These are phyloP conservation scores for Esox masquinongy DNA, from an alignment of 2,797 vertebrate species.

Conservation along the genomic window DNA sequence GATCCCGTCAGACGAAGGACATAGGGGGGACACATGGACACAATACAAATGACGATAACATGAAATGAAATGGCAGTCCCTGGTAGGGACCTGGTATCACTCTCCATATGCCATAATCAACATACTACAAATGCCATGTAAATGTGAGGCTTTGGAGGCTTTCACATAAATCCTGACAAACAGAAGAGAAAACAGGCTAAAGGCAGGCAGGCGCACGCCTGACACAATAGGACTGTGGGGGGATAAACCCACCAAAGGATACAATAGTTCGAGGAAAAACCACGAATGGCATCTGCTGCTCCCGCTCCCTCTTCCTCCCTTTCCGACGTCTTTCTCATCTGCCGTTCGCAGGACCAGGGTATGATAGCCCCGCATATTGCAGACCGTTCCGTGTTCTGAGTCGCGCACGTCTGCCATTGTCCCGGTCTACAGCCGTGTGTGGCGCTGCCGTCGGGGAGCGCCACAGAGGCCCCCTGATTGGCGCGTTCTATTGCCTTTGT, in stretches of 20 bases:
- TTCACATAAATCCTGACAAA: constrained; percentile 45
- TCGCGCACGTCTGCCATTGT: constrained; percentile 56
- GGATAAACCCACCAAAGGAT: constrained; percentile 56
- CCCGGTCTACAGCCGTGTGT: constrained; percentile 42
- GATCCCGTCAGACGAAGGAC: constrained; percentile 47
- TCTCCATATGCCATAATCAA: constrained; percentile 58
- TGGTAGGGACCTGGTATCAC: constrained; percentile 19
- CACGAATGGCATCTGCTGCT: constrained; percentile 69
- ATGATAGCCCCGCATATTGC: constrained; percentile 48
- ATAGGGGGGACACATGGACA: constrained; percentile 21
- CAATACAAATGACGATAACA: constrained; percentile 19
- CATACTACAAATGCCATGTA: constrained; percentile 49
- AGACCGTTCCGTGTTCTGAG: constrained; percentile 38
- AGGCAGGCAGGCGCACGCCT: constrained; percentile 48
- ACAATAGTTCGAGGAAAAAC: constrained; percentile 67
- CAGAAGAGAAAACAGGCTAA: constrained; percentile 27
- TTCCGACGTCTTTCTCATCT: constrained; percentile 49
- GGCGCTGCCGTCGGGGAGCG: constrained; percentile 1
- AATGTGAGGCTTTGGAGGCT: constrained; percentile 47
- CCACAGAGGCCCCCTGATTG: constrained; percentile 42
- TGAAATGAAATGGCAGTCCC: constrained; percentile 1
- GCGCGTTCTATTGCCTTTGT: constrained; percentile 55
- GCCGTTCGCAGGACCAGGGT: constrained; percentile 59
- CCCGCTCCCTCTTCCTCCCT: neutral
- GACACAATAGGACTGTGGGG: constrained; percentile 53